Evolutionary conservation across 2,888 invertebrate genomes (phyloP), one percentile per base, ranked within the genome.

Genomic region (Cryptus viduatorius): DNA sequence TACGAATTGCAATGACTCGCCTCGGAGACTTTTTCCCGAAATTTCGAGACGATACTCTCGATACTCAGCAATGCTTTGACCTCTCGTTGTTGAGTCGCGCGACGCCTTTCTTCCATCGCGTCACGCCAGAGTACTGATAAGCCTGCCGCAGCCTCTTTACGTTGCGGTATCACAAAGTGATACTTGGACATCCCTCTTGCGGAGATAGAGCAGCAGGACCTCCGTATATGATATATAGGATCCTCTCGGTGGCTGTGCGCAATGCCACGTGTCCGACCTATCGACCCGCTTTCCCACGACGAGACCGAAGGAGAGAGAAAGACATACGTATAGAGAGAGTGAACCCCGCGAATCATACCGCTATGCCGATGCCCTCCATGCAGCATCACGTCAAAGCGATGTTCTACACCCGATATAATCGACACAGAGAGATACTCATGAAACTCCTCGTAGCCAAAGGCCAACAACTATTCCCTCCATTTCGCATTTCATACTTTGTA

Each of bases 221-320:
- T 7, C 4, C 19, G 56, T 12, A 5, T 31, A 24, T 24, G 59
- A 31, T 59, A n/a, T 59, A n/a, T n/a, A 50, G 64, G 48, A 72
- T 42, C 14, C 46, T 73, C 44, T 61, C 37, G 56, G 72, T 7
- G 56, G 31, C 59, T 77, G 53, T 56, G 64, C 16, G 69, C 42
- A 67, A 71, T 64, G 71, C 76, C 83, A 79, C 85, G 85, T 85
- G 85, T 73, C 46, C 72, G 85, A 83, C 82, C 83, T 85, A 76
- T 83, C 82, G 82, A 85, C 83, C 79, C 72, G 56, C 19, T 84
- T 77, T 80, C 77, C 59, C 80, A 75, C 68, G 82, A 77, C 82
- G 44, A 31, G 46, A 61, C 67, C 37, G 16, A 53, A 50, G n/a
- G 31, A 14, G 12, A 44, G 44, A 44, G 4, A 31, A 46, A 46